Evolutionary conservation across 2,113 vertebrate species (phyloP).

Genomic region (Hassar affinis): DNA sequence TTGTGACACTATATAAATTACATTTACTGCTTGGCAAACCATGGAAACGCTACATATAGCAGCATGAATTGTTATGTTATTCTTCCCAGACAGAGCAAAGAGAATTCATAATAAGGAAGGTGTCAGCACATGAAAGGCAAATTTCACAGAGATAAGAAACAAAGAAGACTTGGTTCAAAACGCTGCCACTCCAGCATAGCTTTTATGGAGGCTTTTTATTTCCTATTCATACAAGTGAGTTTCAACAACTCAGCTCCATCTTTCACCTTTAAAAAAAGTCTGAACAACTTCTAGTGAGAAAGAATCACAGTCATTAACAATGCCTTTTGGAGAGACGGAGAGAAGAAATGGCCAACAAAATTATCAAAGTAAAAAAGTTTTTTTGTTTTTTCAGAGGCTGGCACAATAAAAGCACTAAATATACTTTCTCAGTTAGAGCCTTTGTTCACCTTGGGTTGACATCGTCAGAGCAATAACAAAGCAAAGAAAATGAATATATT

Average conservation of each 20-base stretch:
- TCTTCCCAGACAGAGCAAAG: slow-evolving; percentile 65
- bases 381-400: not conserved
- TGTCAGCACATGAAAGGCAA: slow-evolving; percentile 71
- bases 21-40: slow-evolving; percentile 60
- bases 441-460: not conserved
- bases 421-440: not conserved
- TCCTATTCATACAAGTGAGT: slow-evolving; percentile 45
- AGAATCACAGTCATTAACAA: slow-evolving; percentile 25
- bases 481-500: not conserved
- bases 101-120: slow-evolving; percentile 68
- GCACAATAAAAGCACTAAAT: not conserved
- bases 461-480: not conserved
- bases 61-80: slow-evolving; percentile 58
- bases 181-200: slow-evolving; percentile 47
- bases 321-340: slow-evolving; percentile 28
- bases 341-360: slow-evolving; percentile 2
- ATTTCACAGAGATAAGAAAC: slow-evolving; percentile 69
- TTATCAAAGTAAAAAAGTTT: not conserved
- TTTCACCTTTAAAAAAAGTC: slow-evolving; percentile 40
- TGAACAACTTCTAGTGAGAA: slow-evolving; percentile 28
- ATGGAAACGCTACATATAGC: slow-evolving; percentile 51
- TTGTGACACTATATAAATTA: slow-evolving; percentile 65
- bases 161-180: slow-evolving; percentile 68
- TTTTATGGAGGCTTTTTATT: slow-evolving; percentile 56
- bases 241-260: slow-evolving; percentile 42